These are phyloP conservation scores for Aeoliscus strigatus DNA, from an alignment of 2,797 vertebrate species.

Conservation along the genomic window DNA sequence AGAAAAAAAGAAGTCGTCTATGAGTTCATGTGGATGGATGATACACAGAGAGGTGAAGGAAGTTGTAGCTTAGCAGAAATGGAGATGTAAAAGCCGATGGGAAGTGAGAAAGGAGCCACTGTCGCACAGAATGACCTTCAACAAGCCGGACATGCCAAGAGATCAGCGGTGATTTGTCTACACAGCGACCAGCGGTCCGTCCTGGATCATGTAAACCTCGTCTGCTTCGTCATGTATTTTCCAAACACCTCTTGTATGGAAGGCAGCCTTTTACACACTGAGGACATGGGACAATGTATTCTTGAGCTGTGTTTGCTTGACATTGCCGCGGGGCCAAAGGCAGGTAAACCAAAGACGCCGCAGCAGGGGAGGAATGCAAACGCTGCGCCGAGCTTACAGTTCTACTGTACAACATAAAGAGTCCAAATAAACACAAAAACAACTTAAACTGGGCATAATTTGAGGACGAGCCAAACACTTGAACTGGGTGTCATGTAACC, in stretches of 20 bases:
- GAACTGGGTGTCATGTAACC: no score
- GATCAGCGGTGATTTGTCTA: conserved; percentile 10
- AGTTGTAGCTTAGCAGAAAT: conserved; percentile 32
- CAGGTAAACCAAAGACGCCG: conserved; percentile 40
- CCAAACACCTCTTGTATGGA: conserved; percentile 48
- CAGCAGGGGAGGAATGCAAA: conserved; percentile 21
- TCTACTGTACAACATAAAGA: conserved; percentile 13
- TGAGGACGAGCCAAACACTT: no score
- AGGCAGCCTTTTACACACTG: conserved; percentile 31
- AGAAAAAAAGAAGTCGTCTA: conserved; percentile 10
- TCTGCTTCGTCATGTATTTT: conserved; percentile 13
- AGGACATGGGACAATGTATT: conserved; percentile 45
- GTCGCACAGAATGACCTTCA: conserved; percentile 34
- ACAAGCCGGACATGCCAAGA: no score
- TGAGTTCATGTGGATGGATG: conserved; percentile 18
- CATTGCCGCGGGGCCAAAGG: conserved; percentile 33
- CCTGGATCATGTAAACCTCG: conserved; percentile 30
- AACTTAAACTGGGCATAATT: no score
- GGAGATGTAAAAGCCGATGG: conserved; percentile 22
- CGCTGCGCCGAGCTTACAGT: conserved; percentile 24
- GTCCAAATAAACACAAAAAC: no score
- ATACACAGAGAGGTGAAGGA: conserved; percentile 7
- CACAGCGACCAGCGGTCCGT: conserved; percentile 15
- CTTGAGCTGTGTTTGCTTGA: conserved; percentile 40
- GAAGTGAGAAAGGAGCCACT: conserved; percentile 32